phyloP scores from a whole-genome alignment of 1,140 invertebrate species.

The Brachionus angularis region DNA sequence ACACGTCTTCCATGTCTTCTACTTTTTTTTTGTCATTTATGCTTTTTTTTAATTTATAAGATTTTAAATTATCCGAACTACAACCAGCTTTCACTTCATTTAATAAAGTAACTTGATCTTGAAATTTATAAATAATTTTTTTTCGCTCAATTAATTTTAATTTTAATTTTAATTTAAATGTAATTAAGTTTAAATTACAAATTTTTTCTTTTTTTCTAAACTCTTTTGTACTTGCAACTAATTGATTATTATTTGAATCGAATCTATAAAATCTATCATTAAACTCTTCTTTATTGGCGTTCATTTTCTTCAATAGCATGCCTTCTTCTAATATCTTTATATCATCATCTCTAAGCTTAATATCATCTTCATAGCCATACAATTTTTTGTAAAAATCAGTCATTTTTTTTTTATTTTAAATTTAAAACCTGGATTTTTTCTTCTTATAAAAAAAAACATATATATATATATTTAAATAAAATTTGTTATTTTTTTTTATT shows the following conservation, averaged over 20 bases:
- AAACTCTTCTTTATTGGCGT: constrained; percentile 30
- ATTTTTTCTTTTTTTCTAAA: constrained; percentile 41
- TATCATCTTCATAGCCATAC: constrained; percentile 42
- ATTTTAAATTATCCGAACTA: constrained; percentile 34
- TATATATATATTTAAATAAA: too few relatives aligned
- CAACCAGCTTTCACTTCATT: constrained; percentile 28
- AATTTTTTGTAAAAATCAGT: constrained; percentile 43
- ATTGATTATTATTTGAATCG: constrained; percentile 13
- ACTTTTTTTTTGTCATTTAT: constrained; percentile 34
- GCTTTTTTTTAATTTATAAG: constrained; percentile 19
- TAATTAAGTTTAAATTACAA: constrained; percentile 10
- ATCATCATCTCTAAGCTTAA: constrained; percentile 34
- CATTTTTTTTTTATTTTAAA: background rate
- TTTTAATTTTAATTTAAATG: background rate
- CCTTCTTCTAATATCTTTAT: constrained; percentile 7
- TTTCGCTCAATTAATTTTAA: background rate
- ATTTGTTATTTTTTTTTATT: too few relatives aligned
- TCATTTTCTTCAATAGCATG: constrained; percentile 29
- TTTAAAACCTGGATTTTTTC: too few relatives aligned
- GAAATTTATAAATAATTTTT: background rate
- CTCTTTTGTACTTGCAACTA: constrained; percentile 37
- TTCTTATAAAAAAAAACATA: too few relatives aligned
- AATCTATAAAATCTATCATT: constrained; percentile 26
- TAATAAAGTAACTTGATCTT: constrained; percentile 1
- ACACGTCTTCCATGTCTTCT: constrained; percentile 21